Evolutionary conservation across 2,113 vertebrate species (phyloP).

Genomic region (Leucosticte australis): DNA sequence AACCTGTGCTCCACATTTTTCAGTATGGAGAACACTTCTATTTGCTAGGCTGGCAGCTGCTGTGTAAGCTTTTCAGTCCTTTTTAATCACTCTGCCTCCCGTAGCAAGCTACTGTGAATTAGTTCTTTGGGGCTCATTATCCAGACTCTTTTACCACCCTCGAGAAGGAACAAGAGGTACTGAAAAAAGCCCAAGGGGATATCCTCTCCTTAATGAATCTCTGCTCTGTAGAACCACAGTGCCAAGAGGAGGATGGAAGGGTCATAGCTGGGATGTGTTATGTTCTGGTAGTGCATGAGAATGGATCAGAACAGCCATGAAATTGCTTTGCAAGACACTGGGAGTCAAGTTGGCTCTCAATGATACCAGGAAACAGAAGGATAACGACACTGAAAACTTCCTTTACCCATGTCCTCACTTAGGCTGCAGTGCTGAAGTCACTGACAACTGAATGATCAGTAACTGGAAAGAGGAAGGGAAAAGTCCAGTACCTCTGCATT

Average conservation of each 20-base stretch:
- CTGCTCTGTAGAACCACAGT: neutral
- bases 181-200: neutral
- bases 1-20: neutral
- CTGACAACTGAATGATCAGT: neutral
- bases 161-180: neutral
- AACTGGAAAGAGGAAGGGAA: neutral
- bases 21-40: neutral
- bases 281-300: neutral
- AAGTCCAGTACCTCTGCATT: neutral
- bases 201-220: neutral
- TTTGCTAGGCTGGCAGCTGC: neutral
- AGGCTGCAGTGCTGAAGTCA: neutral
- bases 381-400: neutral
- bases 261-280: neutral
- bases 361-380: neutral
- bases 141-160: neutral
- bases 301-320: neutral
- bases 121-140: neutral
- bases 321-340: neutral
- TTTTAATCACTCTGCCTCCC: neutral
- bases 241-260: neutral
- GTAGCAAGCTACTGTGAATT: neutral
- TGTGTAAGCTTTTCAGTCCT: constrained; percentile 16
- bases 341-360: neutral
- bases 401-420: neutral